These are phyloP conservation scores for Papilio demoleus DNA, from an alignment of 2,888 invertebrate species.

Conservation along the genomic window DNA sequence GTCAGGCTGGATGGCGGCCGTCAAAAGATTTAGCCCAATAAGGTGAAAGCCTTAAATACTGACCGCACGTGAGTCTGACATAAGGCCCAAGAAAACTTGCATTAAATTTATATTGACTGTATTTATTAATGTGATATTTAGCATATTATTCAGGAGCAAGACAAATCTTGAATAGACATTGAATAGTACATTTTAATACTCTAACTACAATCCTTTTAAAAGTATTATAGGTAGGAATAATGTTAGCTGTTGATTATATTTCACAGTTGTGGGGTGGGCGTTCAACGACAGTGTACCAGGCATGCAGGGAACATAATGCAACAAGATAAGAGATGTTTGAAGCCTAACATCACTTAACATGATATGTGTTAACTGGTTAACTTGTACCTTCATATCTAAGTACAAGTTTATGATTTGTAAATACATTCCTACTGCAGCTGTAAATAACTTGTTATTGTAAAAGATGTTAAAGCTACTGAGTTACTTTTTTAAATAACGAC, in stretches of 20 bases:
- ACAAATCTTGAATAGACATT: not conserved
- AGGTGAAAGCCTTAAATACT: too few species aligned
- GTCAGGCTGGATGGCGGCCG: too few species aligned
- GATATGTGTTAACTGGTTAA: conserved; percentile 23
- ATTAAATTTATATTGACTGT: too few species aligned
- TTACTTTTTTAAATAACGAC: not conserved
- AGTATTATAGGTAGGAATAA: not conserved
- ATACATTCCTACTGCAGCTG: not conserved
- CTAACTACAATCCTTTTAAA: conserved; percentile 2
- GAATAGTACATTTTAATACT: not conserved
- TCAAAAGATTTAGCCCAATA: too few species aligned
- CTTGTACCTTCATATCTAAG: conserved; percentile 4
- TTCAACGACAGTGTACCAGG: not conserved
- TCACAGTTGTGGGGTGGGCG: conserved; percentile 26
- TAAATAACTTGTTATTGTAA: not conserved
- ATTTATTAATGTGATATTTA: too few species aligned
- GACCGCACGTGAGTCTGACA: too few species aligned
- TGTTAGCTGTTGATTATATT: conserved; percentile 17
- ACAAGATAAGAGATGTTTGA: not conserved
- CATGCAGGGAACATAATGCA: conserved; percentile 5
- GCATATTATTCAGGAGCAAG: not conserved
- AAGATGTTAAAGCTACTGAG: not conserved
- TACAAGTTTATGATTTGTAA: conserved; percentile 6
- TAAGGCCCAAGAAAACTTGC: too few species aligned
- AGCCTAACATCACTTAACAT: conserved; percentile 17